Evolutionary conservation across 2,888 invertebrate species (phyloP).

Genomic region (Ophion slaviceki): DNA sequence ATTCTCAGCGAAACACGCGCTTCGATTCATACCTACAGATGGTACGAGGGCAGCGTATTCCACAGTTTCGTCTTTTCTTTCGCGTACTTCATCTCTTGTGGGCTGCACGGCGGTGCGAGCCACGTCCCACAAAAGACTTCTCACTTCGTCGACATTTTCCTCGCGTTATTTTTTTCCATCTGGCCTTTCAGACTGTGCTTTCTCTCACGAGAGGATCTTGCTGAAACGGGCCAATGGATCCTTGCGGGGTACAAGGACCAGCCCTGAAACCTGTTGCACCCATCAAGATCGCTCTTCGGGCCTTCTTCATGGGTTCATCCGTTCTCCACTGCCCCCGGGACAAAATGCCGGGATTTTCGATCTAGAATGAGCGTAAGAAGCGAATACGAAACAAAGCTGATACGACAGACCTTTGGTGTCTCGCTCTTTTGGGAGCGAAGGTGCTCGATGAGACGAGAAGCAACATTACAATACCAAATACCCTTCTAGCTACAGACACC

Average conservation of each 20-base stretch:
- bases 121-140: constrained; percentile 28
- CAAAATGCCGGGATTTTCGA: constrained; percentile 6
- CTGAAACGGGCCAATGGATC: background rate
- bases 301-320: background rate
- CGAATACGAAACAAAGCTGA: constrained; percentile 22
- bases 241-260: background rate
- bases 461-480: background rate
- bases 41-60: constrained; percentile 16
- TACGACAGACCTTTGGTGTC: constrained; percentile 34
- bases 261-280: constrained; percentile 48
- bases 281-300: constrained; percentile 17
- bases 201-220: background rate
- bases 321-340: constrained; percentile 21
- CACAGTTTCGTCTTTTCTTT: constrained; percentile 59
- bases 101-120: constrained; percentile 10
- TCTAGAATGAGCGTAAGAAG: constrained; percentile 3
- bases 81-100: constrained; percentile 25
- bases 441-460: constrained; percentile 67
- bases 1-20: constrained; percentile 37
- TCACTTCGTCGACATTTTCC: background rate
- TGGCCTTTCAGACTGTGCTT: too few species aligned
- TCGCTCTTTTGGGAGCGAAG: constrained; percentile 40
- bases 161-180: background rate
- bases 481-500: too few species aligned
- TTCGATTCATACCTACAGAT: constrained; percentile 10